Base-by-base conservation (phyloP, 2,888 invertebrate species). In the Trissoscelio sp. region DNA sequence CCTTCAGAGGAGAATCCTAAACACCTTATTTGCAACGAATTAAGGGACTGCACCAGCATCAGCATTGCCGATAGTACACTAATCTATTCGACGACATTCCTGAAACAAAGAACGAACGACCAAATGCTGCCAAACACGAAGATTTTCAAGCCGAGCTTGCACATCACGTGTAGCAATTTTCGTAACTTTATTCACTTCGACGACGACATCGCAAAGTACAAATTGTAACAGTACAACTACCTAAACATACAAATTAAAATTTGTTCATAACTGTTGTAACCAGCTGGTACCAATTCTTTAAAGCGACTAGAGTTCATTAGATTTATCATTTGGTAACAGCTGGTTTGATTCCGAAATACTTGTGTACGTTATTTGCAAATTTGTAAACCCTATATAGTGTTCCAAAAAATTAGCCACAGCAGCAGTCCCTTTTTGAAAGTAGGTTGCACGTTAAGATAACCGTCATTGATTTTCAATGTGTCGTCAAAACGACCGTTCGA, bases 1-100 rank as follows among this genome's bases (percentile, higher is more conserved):
- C n/a, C n/a, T 96, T 95, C 92, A 93, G 95, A 86, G 95, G 94
- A 70, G 93, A 94, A 85, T 93, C 94, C 78, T 92, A 91, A 91
- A 70, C 7, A 6, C 0, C 51, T 20, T 9, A 9, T 6, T 16
- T 9, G 6, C 0, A 0, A 12, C 34, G 9, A 42, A 28, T 14
- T 6, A 53, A 81, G 72, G 81, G 81, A 81, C 79, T 81, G 75
- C 78, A 34, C n/a, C 70, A 70, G 55, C 77, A 55, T 62, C 39
- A 70, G 55, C 62, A 55, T 79, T 60, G 51, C 64, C 64, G 58
- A 66, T 6, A 69, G 31, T 12, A 46, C 28, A 37, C 72, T 18
- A 70, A 28, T 57, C 24, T 62, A 46, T 46, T 70, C 66, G 24
- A 62, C 14, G 69, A 79, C 79, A 78, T 64, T 77, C 69, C 73